Base-by-base conservation (phyloP, 2,888 invertebrate species). In the Choreutis nemorana region DNA sequence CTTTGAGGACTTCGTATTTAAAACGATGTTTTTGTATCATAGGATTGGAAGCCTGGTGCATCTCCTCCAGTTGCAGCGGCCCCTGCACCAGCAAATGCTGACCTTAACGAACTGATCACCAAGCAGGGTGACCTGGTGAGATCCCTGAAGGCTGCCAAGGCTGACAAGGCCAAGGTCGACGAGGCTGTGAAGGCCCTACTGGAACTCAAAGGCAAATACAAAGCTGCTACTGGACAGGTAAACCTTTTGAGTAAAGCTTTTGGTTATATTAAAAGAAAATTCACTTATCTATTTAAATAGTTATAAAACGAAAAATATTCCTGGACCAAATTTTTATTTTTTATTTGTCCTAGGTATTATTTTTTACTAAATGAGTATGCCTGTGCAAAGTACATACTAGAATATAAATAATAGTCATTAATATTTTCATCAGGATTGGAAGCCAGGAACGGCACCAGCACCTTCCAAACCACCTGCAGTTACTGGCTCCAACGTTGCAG, bases 181-280 rank as follows among this genome's bases (percentile, higher is more conserved):
- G 59, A 52, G 25, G 71, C 71, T 0, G 63, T 72, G 1, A 85
- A 89, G 50, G 34, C 48, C 2, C 62, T 94, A 9, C 54, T 92
- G 18, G 77, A 78, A 1, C 63, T 93, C 1, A 95, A 94, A 64
- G 70, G 80, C 4, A 83, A 90, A 41, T 94, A 85, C 55, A 94
- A 92, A 58, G 68, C 73, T 7, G 53, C 51, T 14, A 59, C 60
- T 32, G 64, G 62, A 34, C 51, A 61, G 53, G 63, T 62, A 8
- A 38, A n/a, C n/a, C n/a, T n/a, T n/a, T n/a, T n/a, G n/a, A n/a
- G n/a, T n/a, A n/a, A n/a, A n/a, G n/a, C n/a, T n/a, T n/a, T n/a
- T n/a, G n/a, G n/a, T n/a, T n/a, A n/a, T n/a, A n/a, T n/a, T n/a
- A n/a, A n/a, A n/a, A n/a, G n/a, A n/a, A n/a, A n/a, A n/a, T n/a